These are phyloP conservation scores for Catharus bicknelli DNA, from an alignment of 2,113 vertebrate species.

Conservation along the genomic window DNA sequence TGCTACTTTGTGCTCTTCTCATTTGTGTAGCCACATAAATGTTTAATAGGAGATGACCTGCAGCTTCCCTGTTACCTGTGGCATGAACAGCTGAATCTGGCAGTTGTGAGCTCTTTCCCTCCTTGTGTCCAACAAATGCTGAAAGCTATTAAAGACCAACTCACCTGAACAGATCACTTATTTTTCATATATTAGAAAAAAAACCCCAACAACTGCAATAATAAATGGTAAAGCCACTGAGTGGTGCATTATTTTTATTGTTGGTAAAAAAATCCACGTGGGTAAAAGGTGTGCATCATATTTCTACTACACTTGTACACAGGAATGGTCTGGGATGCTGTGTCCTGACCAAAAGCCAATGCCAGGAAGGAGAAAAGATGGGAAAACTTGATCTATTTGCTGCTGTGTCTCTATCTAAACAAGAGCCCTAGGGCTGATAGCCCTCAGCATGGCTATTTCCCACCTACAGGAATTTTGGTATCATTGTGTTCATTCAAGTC, in stretches of 20 bases:
- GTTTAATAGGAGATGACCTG: background rate
- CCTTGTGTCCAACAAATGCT: background rate
- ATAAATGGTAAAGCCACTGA: background rate
- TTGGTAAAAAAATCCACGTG: background rate
- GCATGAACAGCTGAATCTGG: background rate
- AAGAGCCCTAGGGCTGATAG: background rate
- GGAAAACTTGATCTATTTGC: background rate
- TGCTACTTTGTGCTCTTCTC: background rate
- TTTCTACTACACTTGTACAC: background rate
- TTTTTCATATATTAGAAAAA: background rate
- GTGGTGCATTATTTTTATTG: background rate
- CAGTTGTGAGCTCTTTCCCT: background rate
- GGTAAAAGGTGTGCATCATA: background rate
- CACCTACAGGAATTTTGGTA: background rate
- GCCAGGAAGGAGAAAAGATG: background rate
- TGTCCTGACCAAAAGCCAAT: background rate
- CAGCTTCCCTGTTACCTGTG: background rate
- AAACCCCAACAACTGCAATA: background rate
- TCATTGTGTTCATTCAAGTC: background rate
- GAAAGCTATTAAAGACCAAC: background rate
- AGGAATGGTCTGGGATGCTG: background rate
- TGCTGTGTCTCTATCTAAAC: background rate
- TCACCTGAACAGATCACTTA: background rate
- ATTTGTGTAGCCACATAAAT: background rate
- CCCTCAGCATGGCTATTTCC: background rate